Evolutionary conservation across 2,797 vertebrate species (phyloP).

Genomic region (Austrolebias charrua): DNA sequence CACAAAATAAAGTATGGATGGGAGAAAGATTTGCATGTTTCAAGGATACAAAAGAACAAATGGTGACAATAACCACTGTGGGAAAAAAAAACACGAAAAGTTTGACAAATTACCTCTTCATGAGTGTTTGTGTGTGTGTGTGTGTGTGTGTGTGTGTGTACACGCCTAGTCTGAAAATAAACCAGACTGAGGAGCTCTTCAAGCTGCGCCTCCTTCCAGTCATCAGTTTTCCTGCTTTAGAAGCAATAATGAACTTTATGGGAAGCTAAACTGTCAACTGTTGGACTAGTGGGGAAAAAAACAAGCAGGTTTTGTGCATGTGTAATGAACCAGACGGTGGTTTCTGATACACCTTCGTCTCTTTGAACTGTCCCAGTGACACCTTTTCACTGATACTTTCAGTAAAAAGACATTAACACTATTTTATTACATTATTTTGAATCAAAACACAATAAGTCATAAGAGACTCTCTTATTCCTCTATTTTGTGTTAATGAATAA

Average conservation of each 20-base stretch:
- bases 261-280: conserved; percentile 20
- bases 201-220: conserved; percentile 22
- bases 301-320: conserved; percentile 38
- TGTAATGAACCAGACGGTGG: too few relatives aligned
- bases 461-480: too few relatives aligned
- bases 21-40: conserved; percentile 15
- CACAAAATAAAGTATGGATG: conserved; percentile 20
- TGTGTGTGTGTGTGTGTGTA: neutral
- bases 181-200: conserved; percentile 7
- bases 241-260: conserved; percentile 30
- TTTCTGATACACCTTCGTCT: too few relatives aligned
- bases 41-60: conserved; percentile 38
- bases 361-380: too few relatives aligned
- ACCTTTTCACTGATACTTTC: too few relatives aligned
- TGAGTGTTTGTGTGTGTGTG: conserved; percentile 14
- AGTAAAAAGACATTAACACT: too few relatives aligned
- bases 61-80: conserved; percentile 53
- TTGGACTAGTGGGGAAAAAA: conserved; percentile 31
- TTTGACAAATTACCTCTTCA: conserved; percentile 31
- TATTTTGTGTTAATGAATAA: too few relatives aligned
- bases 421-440: too few relatives aligned
- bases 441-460: too few relatives aligned
- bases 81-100: conserved; percentile 56
- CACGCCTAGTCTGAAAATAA: conserved; percentile 29
- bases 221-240: conserved; percentile 40